Conservation (phyloP, 2,888 invertebrate genomes). For the Cyclophora punctaria region DNA sequence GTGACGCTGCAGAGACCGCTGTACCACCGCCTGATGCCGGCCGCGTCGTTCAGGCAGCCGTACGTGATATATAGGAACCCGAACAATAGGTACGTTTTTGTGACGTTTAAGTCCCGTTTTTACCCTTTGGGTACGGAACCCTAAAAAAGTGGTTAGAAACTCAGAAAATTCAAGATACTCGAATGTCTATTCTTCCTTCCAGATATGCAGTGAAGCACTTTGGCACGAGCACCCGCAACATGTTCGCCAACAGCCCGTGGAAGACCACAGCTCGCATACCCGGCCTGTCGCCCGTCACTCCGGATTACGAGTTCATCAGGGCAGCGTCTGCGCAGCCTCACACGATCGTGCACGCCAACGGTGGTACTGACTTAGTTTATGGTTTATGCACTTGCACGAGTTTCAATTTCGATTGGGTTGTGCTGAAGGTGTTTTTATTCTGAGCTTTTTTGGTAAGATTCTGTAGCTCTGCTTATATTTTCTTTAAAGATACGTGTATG, state of each 20-base stretch:
- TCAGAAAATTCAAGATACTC: no score
- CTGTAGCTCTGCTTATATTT: no score
- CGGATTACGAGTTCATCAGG: constrained; percentile 52
- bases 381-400: constrained; percentile 27
- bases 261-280: constrained; percentile 45
- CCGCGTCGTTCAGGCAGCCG: constrained; percentile 49
- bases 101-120: no score
- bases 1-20: constrained; percentile 42
- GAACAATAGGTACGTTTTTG: constrained; percentile 36
- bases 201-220: constrained; percentile 55
- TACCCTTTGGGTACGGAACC: no score
- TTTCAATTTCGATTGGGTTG: no score
- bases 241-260: constrained; percentile 40
- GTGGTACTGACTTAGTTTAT: constrained; percentile 56
- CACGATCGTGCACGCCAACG: constrained; percentile 34
- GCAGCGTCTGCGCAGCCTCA: constrained; percentile 42
- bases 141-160: no score
- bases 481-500: no score
- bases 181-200: constrained; percentile 9
- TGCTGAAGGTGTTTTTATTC: no score
- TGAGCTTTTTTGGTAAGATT: no score
- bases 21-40: constrained; percentile 38
- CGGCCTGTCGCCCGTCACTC: constrained; percentile 25
- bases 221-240: constrained; percentile 34
- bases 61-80: constrained; percentile 51